A percentile compares a stretch with the other conserved stretches of the same genome.
Conservation (phyloP, 2,797 vertebrate genomes). For the Peromyscus nudipes region DNA sequence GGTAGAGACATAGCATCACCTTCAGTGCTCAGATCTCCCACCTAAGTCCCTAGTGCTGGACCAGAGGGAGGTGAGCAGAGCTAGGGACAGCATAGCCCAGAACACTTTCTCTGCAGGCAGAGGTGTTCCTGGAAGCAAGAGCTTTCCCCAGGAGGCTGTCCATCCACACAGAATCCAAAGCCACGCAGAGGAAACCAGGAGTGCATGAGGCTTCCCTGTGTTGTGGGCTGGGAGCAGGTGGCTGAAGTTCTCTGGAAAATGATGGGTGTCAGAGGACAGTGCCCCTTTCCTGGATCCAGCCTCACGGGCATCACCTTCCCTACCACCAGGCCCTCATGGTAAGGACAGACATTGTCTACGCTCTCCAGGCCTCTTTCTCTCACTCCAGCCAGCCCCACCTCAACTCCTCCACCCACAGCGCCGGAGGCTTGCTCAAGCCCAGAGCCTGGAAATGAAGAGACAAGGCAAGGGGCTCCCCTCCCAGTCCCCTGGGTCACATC, state of each 20-base stretch:
- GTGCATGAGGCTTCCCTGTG: neutral
- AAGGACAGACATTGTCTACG: neutral
- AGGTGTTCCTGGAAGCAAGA: neutral
- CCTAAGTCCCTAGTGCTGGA: accelerated
- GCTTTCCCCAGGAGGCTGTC: neutral
- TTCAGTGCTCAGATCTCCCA: neutral
- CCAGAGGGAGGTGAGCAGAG: accelerated
- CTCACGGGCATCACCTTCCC: neutral
- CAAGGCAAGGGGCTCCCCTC: neutral
- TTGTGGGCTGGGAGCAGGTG: neutral
- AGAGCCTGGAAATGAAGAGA: neutral
- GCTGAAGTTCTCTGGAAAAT: neutral
- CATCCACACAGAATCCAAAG: neutral
- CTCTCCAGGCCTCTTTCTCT: neutral
- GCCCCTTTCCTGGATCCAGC: no score
- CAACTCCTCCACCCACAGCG: neutral
- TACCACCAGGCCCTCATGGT: no score
- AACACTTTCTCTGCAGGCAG: neutral
- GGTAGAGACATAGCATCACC: neutral
- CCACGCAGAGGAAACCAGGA: neutral
- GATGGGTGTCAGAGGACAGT: neutral
- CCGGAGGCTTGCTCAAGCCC: neutral
- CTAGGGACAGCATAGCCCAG: accelerated
- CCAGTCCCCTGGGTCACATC: neutral
- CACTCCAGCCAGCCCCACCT: neutral